phyloP scores from a whole-genome alignment of 2,113 vertebrate genomes.

The Cyprinodon variegatus region DNA sequence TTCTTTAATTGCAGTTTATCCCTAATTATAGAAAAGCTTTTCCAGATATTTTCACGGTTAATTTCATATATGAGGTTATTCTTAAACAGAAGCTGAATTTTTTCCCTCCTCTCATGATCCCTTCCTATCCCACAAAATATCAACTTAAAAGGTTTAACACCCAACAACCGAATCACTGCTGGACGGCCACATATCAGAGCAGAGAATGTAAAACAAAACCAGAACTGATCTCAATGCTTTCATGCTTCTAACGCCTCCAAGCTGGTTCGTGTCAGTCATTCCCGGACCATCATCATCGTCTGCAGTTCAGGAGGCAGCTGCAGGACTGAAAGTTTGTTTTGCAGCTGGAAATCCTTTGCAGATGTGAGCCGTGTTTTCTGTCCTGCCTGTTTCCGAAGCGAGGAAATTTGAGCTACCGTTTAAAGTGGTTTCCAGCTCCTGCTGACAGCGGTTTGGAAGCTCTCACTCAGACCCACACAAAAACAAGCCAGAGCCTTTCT shows the following conservation, averaged over 20 bases:
- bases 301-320: not conserved
- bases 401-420: conserved; percentile 59
- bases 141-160: too few relatives aligned
- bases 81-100: not conserved
- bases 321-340: conserved; percentile 18
- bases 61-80: not conserved
- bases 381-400: conserved; percentile 21
- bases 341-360: conserved; percentile 50
- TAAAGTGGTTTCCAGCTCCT: conserved; percentile 42
- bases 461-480: not conserved
- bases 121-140: not conserved
- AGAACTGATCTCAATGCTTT: not conserved
- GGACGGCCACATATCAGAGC: not conserved
- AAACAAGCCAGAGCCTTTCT: not conserved
- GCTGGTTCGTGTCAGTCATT: not conserved
- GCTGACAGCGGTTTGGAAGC: conserved; percentile 61
- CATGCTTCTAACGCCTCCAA: not conserved
- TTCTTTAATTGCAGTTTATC: too few relatives aligned
- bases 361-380: conserved; percentile 52
- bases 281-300: not conserved
- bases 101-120: not conserved
- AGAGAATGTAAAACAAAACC: not conserved
- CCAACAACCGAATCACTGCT: too few relatives aligned
- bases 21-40: too few relatives aligned
- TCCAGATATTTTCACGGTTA: not conserved